Conservation (phyloP, 2,113 vertebrate genomes). For the Laterallus jamaicensis region DNA sequence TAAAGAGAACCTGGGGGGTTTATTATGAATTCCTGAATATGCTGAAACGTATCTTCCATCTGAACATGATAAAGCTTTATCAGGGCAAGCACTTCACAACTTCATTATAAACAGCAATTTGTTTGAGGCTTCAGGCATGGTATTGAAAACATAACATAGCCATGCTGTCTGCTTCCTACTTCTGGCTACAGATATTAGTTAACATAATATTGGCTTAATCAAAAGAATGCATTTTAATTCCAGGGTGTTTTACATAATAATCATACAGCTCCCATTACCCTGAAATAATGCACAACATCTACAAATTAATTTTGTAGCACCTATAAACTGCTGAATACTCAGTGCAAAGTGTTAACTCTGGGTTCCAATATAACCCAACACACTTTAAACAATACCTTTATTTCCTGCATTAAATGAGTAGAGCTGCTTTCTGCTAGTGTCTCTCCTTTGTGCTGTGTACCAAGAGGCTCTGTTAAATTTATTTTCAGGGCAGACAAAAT, state of each 20-base stretch:
- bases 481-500: conserved; percentile 20
- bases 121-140: neutral
- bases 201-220: neutral
- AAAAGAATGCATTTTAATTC: conserved; percentile 32
- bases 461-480: conserved; percentile 5
- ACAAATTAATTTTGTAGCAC: conserved; percentile 25
- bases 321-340: neutral
- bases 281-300: neutral
- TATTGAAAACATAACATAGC: neutral
- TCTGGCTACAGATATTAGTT: neutral
- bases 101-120: conserved; percentile 49
- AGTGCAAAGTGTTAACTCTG: neutral
- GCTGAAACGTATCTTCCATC: conserved; percentile 21
- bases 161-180: neutral
- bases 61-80: conserved; percentile 42
- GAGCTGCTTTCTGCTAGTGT: neutral
- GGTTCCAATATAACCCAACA: conserved; percentile 35
- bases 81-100: conserved; percentile 6
- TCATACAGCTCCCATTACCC: neutral
- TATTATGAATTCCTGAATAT: conserved; percentile 26
- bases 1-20: conserved; percentile 1
- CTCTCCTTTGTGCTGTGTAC: neutral
- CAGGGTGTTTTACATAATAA: conserved; percentile 5
- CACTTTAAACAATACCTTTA: conserved; percentile 9
- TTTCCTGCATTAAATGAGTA: neutral